phyloP scores from a whole-genome alignment of 2,888 invertebrate genomes.

The Coleophora deauratella region DNA sequence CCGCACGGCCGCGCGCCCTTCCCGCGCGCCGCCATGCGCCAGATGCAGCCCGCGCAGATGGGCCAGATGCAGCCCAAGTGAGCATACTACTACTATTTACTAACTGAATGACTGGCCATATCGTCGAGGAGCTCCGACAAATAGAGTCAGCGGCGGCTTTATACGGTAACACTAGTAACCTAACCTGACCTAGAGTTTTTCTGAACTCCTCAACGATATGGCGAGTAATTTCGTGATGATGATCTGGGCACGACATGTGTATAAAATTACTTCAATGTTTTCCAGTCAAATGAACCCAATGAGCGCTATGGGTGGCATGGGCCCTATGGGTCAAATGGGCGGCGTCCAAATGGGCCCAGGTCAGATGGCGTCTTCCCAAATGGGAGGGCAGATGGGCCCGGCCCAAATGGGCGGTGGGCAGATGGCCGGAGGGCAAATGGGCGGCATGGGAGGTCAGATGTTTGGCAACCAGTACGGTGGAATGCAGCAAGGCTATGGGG shows the following conservation, averaged over 20 bases:
- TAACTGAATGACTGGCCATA: no score
- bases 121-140: no score
- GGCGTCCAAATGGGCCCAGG: slow-evolving; percentile 47
- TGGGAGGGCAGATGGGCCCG: slow-evolving; percentile 51
- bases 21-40: slow-evolving; percentile 59
- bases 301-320: slow-evolving; percentile 60
- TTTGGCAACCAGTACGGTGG: slow-evolving; percentile 76
- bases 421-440: slow-evolving; percentile 58
- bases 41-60: slow-evolving; percentile 67
- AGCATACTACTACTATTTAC: no score
- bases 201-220: no score
- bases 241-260: no score
- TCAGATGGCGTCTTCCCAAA: slow-evolving; percentile 51
- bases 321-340: slow-evolving; percentile 58
- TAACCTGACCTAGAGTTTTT: no score
- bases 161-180: no score
- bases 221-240: no score
- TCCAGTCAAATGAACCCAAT: slow-evolving; percentile 66
- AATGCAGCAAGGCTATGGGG: slow-evolving; percentile 74
- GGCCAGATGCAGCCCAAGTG: slow-evolving; percentile 60
- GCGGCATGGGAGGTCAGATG: slow-evolving; percentile 71
- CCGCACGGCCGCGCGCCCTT: slow-evolving; percentile 48
- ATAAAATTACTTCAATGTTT: no score
- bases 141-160: no score
- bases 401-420: slow-evolving; percentile 53